Percentiles rank a stretch among this genome's conserved stretches.
Conservation (phyloP, 2,113 vertebrate genomes). For the Bettongia penicillata region DNA sequence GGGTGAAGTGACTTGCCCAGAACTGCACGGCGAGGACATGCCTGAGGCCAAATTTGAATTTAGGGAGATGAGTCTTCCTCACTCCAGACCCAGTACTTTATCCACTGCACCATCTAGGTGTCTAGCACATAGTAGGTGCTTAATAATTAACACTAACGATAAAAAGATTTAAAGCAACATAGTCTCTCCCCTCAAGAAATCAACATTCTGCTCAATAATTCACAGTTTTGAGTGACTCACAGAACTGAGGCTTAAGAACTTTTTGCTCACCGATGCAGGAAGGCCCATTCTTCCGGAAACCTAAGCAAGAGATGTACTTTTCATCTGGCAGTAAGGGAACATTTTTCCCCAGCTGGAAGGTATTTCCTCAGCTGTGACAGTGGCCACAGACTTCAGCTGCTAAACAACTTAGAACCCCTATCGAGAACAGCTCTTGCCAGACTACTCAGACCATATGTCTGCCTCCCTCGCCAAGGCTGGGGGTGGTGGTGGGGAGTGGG, state of each 20-base stretch:
- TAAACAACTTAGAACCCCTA: conserved; percentile 38
- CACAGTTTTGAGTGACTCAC: background rate
- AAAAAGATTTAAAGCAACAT: background rate
- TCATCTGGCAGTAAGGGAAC: conserved; percentile 35
- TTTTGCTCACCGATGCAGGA: conserved; percentile 18
- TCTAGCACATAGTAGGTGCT: background rate
- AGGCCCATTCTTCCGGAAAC: conserved; percentile 20
- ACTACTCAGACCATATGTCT: conserved; percentile 41
- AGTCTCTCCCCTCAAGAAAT: background rate
- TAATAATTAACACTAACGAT: background rate
- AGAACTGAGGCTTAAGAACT: background rate
- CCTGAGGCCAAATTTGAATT: background rate
- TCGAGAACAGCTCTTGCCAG: conserved; percentile 44
- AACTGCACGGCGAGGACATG: background rate
- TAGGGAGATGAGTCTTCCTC: background rate
- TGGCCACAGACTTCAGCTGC: conserved; percentile 37
- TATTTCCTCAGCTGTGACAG: conserved; percentile 50
- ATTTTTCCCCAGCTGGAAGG: conserved; percentile 65
- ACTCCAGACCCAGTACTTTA: background rate
- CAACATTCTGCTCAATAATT: background rate
- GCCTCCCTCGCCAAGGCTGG: conserved; percentile 35
- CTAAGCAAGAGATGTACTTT: conserved; percentile 39
- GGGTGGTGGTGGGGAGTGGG: background rate
- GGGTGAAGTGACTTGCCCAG: background rate
- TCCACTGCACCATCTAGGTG: background rate